Percentiles rank a stretch among this genome's conserved stretches.
These are phyloP conservation scores for Acridotheres tristis DNA, from an alignment of 2,797 vertebrate species.

Conservation along the genomic window DNA sequence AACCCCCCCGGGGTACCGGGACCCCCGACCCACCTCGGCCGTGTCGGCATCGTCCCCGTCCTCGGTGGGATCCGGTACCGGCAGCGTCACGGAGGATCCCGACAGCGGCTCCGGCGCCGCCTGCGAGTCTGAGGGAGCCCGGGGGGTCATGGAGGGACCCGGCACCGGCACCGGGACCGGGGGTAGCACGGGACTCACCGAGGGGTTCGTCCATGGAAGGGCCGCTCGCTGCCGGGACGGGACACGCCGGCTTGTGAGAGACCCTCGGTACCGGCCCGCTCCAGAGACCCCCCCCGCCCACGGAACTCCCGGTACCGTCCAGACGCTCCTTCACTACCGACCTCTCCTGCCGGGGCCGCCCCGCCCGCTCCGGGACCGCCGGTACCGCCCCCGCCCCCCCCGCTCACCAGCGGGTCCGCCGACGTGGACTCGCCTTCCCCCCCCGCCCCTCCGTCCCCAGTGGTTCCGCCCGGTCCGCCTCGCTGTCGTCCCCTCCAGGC, in stretches of 20 bases:
- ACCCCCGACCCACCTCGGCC: background rate
- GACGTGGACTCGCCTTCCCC: too few species aligned
- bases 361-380: too few species aligned
- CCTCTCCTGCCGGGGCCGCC: too few species aligned
- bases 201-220: background rate
- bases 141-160: background rate
- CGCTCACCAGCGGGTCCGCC: too few species aligned
- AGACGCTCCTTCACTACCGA: too few species aligned
- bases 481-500: too few species aligned
- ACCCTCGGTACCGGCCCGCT: background rate
- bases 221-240: background rate
- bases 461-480: too few species aligned
- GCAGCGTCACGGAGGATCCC: background rate
- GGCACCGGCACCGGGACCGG: background rate
- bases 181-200: background rate
- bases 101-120: background rate
- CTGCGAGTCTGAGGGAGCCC: background rate
- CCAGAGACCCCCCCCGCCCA: too few species aligned
- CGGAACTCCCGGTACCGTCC: too few species aligned
- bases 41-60: background rate
- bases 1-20: background rate
- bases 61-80: background rate
- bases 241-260: background rate
- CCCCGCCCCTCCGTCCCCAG: too few species aligned
- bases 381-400: too few species aligned